Evolutionary conservation across 2,797 vertebrate genomes (phyloP), one percentile per base, ranked within the genome.

Genomic region (Smutsia gigantea): DNA sequence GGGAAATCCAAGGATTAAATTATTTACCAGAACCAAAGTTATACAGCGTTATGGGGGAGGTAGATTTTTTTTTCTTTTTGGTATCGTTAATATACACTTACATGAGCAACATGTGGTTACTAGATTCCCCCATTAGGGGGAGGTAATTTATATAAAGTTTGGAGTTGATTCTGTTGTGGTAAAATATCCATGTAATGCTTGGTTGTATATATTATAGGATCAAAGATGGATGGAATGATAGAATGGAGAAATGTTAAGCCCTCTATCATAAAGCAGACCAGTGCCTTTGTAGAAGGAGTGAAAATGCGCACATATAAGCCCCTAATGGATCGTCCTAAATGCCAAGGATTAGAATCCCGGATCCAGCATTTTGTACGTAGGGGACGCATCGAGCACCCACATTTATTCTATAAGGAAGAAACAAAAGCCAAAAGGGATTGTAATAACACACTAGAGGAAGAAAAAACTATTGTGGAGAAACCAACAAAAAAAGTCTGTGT

Each of bases 311-410:
- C 98, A 19, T 99, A 99, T 97, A 99, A 98, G 12, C 99, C 99
- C 0, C 94, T 99, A 90, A 98, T 99, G 98, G 98, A 99, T 78
- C 99, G 99, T 4, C 99, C 99, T 0, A 98, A 99, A 84, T 99
- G 99, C 46, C 99, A 99, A 98, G 99, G 99, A 85, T 98, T 99
- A 97, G 99, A 99, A 98, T 99, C 99, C 9, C 98, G 99, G 77
- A 99, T 99, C 93, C 98, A 99, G 64, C 99, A 99, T 95, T 99
- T 99, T 82, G 99, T 99, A 74, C 99, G 98, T 39, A 98, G 99
- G 97, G 99, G 99, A 64, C 98, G 99, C 53, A 98, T 99, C 5
- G 95, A 97, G 0, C 74, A 93, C 11, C 97, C 98, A 55, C 68
- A 68, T 72, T 77, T 66, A 71, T 23, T 79, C 49, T 85, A 97